These are phyloP conservation scores for Choristoneura rosaceana DNA, from an alignment of 2,888 invertebrate genomes.

Conservation along the genomic window DNA sequence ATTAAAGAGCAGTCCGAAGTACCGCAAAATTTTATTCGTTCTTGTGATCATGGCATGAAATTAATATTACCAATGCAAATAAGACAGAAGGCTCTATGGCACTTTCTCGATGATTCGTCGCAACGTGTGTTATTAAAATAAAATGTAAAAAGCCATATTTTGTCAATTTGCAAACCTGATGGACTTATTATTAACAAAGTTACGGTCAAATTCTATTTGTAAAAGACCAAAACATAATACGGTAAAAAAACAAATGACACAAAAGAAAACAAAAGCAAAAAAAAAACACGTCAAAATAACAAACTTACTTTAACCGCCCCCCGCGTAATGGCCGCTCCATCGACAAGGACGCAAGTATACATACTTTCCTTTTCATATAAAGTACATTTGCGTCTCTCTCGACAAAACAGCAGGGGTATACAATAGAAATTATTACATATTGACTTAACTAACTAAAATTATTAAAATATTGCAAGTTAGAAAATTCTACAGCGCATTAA, in stretches of 20 bases:
- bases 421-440: slow-evolving; percentile 29
- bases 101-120: slow-evolving; percentile 34
- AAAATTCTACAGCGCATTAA: slow-evolving; percentile 52
- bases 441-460: slow-evolving; percentile 26
- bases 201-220: slow-evolving; percentile 13
- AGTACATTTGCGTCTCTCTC: not conserved
- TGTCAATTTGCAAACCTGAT: slow-evolving; percentile 5
- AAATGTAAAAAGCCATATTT: slow-evolving; percentile 8
- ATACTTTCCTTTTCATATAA: not conserved
- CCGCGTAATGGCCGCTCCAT: not conserved
- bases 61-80: not conserved
- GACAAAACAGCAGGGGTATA: not conserved
- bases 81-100: slow-evolving; percentile 32
- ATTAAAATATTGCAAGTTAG: slow-evolving; percentile 45
- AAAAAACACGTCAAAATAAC: slow-evolving; percentile 34
- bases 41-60: not conserved
- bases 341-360: slow-evolving; percentile 6
- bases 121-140: slow-evolving; percentile 14
- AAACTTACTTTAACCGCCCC: not conserved
- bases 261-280: slow-evolving; percentile 25
- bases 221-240: slow-evolving; percentile 23
- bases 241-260: slow-evolving; percentile 21
- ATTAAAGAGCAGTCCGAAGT: not conserved
- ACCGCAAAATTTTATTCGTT: not conserved
- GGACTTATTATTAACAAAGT: slow-evolving; percentile 13